phyloP scores from a whole-genome alignment of 2,797 vertebrate species.

The Pogonophryne albipinna region DNA sequence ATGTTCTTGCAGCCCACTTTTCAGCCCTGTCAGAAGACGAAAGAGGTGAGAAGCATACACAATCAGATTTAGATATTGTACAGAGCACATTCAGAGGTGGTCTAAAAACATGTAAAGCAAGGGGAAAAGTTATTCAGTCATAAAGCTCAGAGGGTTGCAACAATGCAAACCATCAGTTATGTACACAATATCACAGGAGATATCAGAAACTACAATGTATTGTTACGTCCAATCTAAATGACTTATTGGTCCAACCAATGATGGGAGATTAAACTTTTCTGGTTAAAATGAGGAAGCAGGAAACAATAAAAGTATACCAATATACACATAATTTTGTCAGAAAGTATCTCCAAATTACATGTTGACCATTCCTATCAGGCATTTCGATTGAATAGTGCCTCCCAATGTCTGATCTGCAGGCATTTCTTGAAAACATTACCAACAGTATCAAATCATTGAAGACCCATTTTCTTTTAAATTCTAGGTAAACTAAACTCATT shows the following conservation, averaged over 20 bases:
- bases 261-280: constrained; percentile 28
- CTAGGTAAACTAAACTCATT: no score
- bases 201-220: background rate
- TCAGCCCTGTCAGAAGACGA: constrained; percentile 17
- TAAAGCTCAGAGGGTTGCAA: background rate
- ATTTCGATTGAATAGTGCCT: background rate
- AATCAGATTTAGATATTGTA: constrained; percentile 4
- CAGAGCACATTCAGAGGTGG: background rate
- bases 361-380: background rate
- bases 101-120: background rate
- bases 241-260: constrained; percentile 21
- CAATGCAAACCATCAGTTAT: constrained; percentile 8
- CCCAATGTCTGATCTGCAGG: no score
- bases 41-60: background rate
- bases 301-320: background rate
- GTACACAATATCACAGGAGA: background rate
- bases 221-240: constrained; percentile 29
- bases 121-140: background rate
- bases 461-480: no score
- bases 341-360: background rate
- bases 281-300: constrained; percentile 22
- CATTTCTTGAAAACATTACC: no score
- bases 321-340: background rate
- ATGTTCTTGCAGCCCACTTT: constrained; percentile 17
- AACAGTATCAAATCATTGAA: no score